Evolutionary conservation across 2,888 invertebrate species (phyloP).

Genomic region (Mystacides longicornis): DNA sequence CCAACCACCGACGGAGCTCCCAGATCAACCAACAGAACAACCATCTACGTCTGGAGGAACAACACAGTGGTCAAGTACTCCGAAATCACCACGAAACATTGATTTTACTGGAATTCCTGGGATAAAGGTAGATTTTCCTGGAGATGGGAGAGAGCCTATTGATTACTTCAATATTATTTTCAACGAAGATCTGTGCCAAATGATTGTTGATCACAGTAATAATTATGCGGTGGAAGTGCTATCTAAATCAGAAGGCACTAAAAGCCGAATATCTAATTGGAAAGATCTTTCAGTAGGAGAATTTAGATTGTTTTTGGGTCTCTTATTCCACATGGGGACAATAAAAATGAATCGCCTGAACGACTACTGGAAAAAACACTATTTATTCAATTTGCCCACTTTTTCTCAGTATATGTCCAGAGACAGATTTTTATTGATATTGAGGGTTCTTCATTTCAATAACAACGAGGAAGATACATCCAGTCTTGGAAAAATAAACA

Average conservation of each 20-base stretch:
- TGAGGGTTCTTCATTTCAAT: neutral
- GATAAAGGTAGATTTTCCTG: too few relatives aligned
- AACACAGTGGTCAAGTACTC: too few relatives aligned
- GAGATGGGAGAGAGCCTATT: neutral
- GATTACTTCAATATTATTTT: neutral
- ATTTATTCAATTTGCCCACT: constrained; percentile 2
- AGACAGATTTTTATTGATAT: neutral
- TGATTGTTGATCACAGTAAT: neutral
- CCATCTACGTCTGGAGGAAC: too few relatives aligned
- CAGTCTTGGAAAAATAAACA: constrained; percentile 3
- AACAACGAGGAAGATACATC: neutral
- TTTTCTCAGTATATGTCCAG: neutral
- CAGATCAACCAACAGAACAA: too few relatives aligned
- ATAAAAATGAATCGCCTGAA: constrained; percentile 7
- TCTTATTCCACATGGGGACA: constrained; percentile 14
- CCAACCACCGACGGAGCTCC: too few relatives aligned
- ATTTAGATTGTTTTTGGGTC: constrained; percentile 6
- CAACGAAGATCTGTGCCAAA: neutral
- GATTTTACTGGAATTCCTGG: too few relatives aligned
- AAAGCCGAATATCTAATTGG: too few relatives aligned
- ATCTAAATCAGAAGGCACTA: neutral
- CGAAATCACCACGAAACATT: too few relatives aligned
- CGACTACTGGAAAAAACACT: constrained; percentile 12
- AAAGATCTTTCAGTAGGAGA: neutral
- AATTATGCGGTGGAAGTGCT: neutral